A percentile compares a stretch with the other conserved stretches of the same genome.
These are phyloP conservation scores for Drosophila peninsularis DNA, from an alignment of 2,888 invertebrate species.

Conservation along the genomic window DNA sequence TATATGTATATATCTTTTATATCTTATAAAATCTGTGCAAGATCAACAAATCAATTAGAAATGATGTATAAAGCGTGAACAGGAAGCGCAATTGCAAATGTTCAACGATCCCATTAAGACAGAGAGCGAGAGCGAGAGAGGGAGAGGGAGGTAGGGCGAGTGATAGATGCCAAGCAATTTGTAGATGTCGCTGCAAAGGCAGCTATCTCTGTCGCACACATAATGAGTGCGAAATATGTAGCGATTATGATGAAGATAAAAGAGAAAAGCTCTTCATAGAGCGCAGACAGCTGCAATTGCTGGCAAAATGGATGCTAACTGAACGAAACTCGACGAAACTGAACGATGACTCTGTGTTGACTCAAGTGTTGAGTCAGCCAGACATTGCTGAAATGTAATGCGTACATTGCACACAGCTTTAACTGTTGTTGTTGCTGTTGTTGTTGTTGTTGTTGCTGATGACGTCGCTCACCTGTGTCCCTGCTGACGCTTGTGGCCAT, in stretches of 20 bases:
- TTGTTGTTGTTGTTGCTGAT: neutral
- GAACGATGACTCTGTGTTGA: conserved; percentile 15
- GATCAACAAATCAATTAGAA: neutral
- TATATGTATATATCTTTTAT: neutral
- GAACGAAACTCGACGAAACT: conserved; percentile 2
- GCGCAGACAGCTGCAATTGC: neutral
- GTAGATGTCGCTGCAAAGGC: conserved; percentile 1
- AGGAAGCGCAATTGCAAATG: conserved; percentile 13
- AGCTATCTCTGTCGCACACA: conserved; percentile 3
- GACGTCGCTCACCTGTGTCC: conserved; percentile 82
- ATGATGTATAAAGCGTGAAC: conserved; percentile 2
- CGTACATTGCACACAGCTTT: neutral
- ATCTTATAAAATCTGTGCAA: neutral
- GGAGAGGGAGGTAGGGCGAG: neutral
- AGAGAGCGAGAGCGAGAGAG: neutral
- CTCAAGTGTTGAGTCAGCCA: conserved; percentile 26
- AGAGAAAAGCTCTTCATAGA: neutral
- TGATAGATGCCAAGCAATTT: conserved; percentile 13
- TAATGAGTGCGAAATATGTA: neutral
- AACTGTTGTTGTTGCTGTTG: neutral
- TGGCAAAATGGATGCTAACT: neutral
- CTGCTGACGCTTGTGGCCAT: conserved; percentile 82
- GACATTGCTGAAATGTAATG: neutral
- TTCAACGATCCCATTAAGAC: neutral
- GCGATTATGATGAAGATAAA: neutral